Base-by-base conservation (phyloP, 2,113 vertebrate species). In the Orcinus orca region DNA sequence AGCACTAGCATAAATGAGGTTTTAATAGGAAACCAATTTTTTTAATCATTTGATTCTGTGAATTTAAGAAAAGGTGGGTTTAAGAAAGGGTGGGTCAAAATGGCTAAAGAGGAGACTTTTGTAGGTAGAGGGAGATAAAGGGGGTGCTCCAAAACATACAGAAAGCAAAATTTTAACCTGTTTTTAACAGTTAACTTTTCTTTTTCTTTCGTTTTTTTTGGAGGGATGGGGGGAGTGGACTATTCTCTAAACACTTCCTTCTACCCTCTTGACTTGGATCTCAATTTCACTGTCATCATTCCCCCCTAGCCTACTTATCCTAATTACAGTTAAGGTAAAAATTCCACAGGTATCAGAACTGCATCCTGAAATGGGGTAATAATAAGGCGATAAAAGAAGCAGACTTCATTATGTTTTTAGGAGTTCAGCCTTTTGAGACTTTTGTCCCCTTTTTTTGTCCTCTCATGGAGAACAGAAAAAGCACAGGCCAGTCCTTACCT, bases 401-500 rank as follows among this genome's bases (percentile, higher is more conserved):
- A 17, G 41, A 47, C 11, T 44, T 76, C 15, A 62, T 50, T 62
- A n/a, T 15, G 23, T 23, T 91, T 50, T 86, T 53, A 89, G 74
- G 83, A n/a, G 68, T 60, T 74, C 25, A 33, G 18, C 1, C 31
- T 94, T 74, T 60, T 18, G 53, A 26, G 20, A 38, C 23, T 25
- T 5, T 70, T 36, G 38, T 23, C 25, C 11, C n/a, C 81, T n/a
- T 14, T 11, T 74, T 70, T 31, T n/a, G 26, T 47, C 53, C 63
- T 68, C 17, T 53, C 15, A 18, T 15, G 26, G 65, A 95, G 83
- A 70, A 47, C 21, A 88, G 81, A 90, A 67, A 20, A 67, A 76
- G 18, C 25, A 26, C 18, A 11, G 71, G 62, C 20, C 21, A 12
- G 47, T 70, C 68, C 98, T 98, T 98, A 99, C 99, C 97, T 94